Evolutionary conservation across 2,888 invertebrate species (phyloP).

Genomic region (Rambutsinella grinnellia): DNA sequence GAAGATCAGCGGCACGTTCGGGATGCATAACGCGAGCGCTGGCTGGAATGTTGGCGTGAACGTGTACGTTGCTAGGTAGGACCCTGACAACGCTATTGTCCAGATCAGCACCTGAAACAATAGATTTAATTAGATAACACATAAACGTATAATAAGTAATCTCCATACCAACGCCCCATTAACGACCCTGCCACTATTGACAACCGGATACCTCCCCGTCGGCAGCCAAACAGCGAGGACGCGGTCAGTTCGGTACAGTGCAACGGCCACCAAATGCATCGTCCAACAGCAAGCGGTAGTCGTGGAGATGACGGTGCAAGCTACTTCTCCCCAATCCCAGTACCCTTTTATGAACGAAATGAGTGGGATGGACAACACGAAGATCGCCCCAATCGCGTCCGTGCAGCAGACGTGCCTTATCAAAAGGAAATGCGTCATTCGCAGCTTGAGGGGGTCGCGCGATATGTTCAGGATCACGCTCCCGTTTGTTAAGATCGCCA

Average conservation of each 20-base stretch:
- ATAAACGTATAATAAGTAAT: background rate
- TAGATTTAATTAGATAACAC: background rate
- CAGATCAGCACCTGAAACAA: slow-evolving; percentile 58
- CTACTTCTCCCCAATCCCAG: slow-evolving; percentile 64
- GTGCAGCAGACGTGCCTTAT: slow-evolving; percentile 67
- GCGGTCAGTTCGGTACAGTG: slow-evolving; percentile 64
- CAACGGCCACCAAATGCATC: slow-evolving; percentile 67
- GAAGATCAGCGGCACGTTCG: slow-evolving; percentile 66
- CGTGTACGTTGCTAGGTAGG: slow-evolving; percentile 55
- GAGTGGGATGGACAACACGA: slow-evolving; percentile 67
- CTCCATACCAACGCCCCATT: slow-evolving; percentile 53
- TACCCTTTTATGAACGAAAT: slow-evolving; percentile 64
- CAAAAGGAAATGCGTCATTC: slow-evolving; percentile 67
- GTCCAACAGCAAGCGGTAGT: slow-evolving; percentile 67
- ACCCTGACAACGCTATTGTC: slow-evolving; percentile 54
- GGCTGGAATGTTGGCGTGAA: slow-evolving; percentile 66
- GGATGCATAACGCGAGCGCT: slow-evolving; percentile 67
- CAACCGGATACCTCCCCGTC: slow-evolving; percentile 61
- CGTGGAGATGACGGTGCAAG: slow-evolving; percentile 65
- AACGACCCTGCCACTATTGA: slow-evolving; percentile 45
- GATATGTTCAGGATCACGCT: slow-evolving; percentile 66
- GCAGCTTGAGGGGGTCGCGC: slow-evolving; percentile 65
- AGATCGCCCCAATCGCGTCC: slow-evolving; percentile 66
- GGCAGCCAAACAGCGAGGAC: slow-evolving; percentile 66
- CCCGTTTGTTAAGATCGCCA: slow-evolving; percentile 65